Base-by-base conservation (phyloP, 1,140 invertebrate genomes). In the Trichonephila inaurata region DNA sequence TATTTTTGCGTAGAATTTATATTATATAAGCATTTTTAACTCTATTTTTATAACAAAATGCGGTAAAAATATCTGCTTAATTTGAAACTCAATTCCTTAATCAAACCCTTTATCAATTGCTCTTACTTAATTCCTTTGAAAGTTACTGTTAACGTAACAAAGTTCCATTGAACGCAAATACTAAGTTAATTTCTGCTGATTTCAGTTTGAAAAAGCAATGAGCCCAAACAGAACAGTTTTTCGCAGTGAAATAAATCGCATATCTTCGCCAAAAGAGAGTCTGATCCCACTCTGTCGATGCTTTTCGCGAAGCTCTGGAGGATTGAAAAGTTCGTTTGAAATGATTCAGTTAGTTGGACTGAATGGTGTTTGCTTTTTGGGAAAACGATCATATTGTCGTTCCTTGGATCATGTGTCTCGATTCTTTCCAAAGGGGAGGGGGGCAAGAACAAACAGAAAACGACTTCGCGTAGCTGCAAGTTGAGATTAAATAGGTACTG, bases 381-480 rank as follows among this genome's bases (percentile, higher is more conserved):
- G 69, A 77, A 77, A 77, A 77, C 69, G 69, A 77, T 77, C 69
- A 77, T 77, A 77, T 77, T 77, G 69, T 77, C 69, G 69, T 77
- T 28, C 69, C 28, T 69, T 33, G 28, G 69, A 77, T 77, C 69
- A 77, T 77, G 33, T 77, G 69, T 77, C 69, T 77, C 69, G 28
- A 77, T 10, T 77, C 69, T 77, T 77, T 77, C 28, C 33, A 40
- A 40, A 40, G 33, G 33, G 33, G 69, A 77, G 24, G 69, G 28
- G 69, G 69, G 33, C 16, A 28, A 77, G 69, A 77, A 77, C 69
- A 77, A 77, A 77, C 33, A 77, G 24, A 77, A 33, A 77, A 40
- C 69, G 24, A 77, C 24, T 33, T 33, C 69, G 5, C 28, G 69
- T 77, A 33, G 69, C 69, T 77, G 24, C 14, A 77, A 77, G 69